Evolutionary conservation across 2,888 invertebrate genomes (phyloP), one percentile per base, ranked within the genome.

Genomic region (Choristoneura rosaceana): DNA sequence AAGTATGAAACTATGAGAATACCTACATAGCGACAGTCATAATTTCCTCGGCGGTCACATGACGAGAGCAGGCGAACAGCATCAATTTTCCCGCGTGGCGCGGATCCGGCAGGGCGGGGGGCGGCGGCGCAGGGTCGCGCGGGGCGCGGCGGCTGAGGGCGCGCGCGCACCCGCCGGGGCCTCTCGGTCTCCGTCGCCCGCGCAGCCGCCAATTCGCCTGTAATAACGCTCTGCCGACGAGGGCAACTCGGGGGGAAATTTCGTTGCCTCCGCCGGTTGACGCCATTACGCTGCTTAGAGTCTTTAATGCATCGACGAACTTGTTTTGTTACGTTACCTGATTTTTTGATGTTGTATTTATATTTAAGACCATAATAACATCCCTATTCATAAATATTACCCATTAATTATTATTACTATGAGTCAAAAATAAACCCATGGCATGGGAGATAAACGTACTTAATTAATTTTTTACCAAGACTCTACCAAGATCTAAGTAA

Each of bases 21-120:
- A 43, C 61, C 43, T 12, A 43, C 61, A 62, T 12, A 43, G 61
- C 43, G 43, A 17, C 17, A 41, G 43, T 33, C 34, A 41, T 81
- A 81, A 82, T 86, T 84, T 84, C 80, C 85, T 83, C 76, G 77
- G 76, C 75, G 75, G 76, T 81, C 80, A 80, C 78, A 78, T 82
- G 80, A 82, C 81, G 79, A 78, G 60, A 77, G 47, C 43, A 67
- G 59, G 62, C 34, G 38, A 38, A 9, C 38, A 38, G 60, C 60
- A 60, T 25, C 25, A 61, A 61, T 61, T 61, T 61, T 61, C 61
- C 61, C 61, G 61, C 41, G 41, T 63, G 64, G 58, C 55, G 55
- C 55, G 55, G 55, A 25, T 12, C 52, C 5, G 15, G 52, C 15
- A 41, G 60, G 15, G 38, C 38, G 59, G n/a, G 9, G 70, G 60